phyloP scores from a whole-genome alignment of 2,113 vertebrate genomes.

The Philantomba maxwellii region DNA sequence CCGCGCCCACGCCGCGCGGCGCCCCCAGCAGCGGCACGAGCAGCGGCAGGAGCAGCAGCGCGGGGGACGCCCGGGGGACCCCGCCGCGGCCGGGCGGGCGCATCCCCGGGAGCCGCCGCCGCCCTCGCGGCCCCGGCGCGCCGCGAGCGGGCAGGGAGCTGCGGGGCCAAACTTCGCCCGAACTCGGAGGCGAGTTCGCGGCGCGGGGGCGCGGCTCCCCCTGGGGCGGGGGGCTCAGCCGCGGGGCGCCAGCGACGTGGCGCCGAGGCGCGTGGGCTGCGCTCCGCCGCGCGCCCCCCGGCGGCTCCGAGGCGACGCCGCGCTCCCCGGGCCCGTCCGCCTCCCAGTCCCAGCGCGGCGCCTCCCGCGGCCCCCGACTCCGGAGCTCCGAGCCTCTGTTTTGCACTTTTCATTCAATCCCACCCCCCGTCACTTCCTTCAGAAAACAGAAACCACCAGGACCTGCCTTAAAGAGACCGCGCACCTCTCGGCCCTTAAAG shows the following conservation, averaged over 20 bases:
- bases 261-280: not conserved
- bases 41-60: constrained; percentile 37
- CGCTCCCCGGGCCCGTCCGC: not conserved
- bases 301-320: not conserved
- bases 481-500: constrained; percentile 85
- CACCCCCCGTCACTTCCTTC: constrained; percentile 88
- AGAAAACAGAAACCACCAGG: constrained; percentile 76
- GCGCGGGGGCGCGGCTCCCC: not conserved
- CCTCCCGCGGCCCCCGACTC: not conserved
- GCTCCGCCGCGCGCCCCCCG: not conserved
- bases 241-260: not conserved
- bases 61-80: not conserved
- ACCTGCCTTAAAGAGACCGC: constrained; percentile 76
- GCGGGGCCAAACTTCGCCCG: constrained; percentile 13
- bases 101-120: constrained; percentile 43
- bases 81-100: constrained; percentile 16
- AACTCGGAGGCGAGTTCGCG: not conserved
- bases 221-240: not conserved
- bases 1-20: constrained; percentile 23
- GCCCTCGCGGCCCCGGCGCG: constrained; percentile 10
- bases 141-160: not conserved
- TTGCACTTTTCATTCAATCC: constrained; percentile 74
- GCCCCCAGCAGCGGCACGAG: constrained; percentile 44
- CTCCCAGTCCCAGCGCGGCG: not conserved
- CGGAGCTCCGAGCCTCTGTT: not conserved